A percentile compares a stretch with the other conserved stretches of the same genome.
phyloP scores from a whole-genome alignment of 2,888 invertebrate species.

The Cheilosia soror region DNA sequence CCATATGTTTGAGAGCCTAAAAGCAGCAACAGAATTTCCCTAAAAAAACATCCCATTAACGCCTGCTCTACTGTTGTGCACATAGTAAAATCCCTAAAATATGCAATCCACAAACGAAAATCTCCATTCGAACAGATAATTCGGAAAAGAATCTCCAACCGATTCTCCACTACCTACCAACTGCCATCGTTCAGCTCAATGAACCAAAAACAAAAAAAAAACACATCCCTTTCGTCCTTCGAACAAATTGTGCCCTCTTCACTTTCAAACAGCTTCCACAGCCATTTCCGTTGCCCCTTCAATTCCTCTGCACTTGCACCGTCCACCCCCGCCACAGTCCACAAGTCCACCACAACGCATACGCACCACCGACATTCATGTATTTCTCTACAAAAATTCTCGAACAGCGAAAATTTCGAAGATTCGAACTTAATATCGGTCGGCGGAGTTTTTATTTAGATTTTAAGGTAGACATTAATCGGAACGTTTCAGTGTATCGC shows the following conservation, averaged over 20 bases:
- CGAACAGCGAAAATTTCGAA: slow-evolving; percentile 61
- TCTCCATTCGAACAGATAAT: slow-evolving; percentile 23
- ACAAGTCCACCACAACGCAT: slow-evolving; percentile 58
- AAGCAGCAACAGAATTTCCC: too few species aligned
- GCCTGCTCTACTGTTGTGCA: not conserved
- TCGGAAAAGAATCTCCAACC: not conserved
- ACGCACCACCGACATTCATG: slow-evolving; percentile 57
- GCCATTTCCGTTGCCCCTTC: slow-evolving; percentile 17
- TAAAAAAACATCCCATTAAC: not conserved
- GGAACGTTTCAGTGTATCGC: slow-evolving; percentile 74
- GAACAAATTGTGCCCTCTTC: slow-evolving; percentile 36
- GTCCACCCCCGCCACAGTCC: slow-evolving; percentile 9
- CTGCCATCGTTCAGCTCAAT: not conserved
- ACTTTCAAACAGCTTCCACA: slow-evolving; percentile 24
- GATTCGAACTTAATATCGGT: slow-evolving; percentile 74
- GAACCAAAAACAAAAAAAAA: slow-evolving; percentile 14
- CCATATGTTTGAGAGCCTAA: not conserved
- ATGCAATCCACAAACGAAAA: slow-evolving; percentile 7
- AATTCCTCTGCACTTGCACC: not conserved
- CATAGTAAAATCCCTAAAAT: slow-evolving; percentile 17
- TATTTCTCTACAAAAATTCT: slow-evolving; percentile 28
- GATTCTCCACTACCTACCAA: slow-evolving; percentile 14
- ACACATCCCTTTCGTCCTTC: slow-evolving; percentile 42
- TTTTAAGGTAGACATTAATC: slow-evolving; percentile 74
- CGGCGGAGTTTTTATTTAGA: slow-evolving; percentile 75